phyloP scores from a whole-genome alignment of 2,888 invertebrate genomes.

The Lacanobia oleracea region DNA sequence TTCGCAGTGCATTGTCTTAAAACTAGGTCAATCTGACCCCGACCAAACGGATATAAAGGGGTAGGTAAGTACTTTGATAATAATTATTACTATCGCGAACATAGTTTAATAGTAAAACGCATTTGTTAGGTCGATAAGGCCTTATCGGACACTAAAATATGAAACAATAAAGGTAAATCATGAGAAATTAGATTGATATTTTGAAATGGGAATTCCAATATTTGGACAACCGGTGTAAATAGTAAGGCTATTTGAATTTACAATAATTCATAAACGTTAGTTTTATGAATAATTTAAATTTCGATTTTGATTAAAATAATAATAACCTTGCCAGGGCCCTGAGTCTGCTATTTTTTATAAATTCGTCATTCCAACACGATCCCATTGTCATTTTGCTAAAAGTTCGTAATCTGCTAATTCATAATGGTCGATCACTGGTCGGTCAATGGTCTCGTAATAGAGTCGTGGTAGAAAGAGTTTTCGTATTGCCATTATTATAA shows the following conservation, averaged over 20 bases:
- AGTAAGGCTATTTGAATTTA: constrained; percentile 11
- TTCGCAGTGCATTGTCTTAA: constrained; percentile 55
- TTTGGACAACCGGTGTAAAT: constrained; percentile 25
- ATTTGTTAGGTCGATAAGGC: constrained; percentile 32
- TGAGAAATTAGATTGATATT: constrained; percentile 37
- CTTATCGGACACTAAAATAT: constrained; percentile 40
- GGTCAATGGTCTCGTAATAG: too few species aligned
- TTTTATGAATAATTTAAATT: constrained; percentile 28
- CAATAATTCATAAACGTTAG: constrained; percentile 2
- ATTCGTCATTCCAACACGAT: too few species aligned
- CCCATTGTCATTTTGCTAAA: too few species aligned
- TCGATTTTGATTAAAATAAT: background rate
- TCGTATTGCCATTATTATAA: too few species aligned
- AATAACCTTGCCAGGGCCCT: too few species aligned
- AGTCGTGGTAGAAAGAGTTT: too few species aligned
- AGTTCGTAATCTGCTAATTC: too few species aligned
- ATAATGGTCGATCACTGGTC: too few species aligned
- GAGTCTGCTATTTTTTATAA: too few species aligned
- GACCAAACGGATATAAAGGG: constrained; percentile 59
- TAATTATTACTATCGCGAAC: constrained; percentile 37
- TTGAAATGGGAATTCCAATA: constrained; percentile 34
- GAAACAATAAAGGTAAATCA: constrained; percentile 44
- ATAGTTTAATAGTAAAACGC: constrained; percentile 46
- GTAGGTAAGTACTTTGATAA: constrained; percentile 43
- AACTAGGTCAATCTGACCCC: constrained; percentile 62